Evolutionary conservation across 2,888 invertebrate genomes (phyloP), one percentile per base, ranked within the genome.

Genomic region (Xylophagus ater): DNA sequence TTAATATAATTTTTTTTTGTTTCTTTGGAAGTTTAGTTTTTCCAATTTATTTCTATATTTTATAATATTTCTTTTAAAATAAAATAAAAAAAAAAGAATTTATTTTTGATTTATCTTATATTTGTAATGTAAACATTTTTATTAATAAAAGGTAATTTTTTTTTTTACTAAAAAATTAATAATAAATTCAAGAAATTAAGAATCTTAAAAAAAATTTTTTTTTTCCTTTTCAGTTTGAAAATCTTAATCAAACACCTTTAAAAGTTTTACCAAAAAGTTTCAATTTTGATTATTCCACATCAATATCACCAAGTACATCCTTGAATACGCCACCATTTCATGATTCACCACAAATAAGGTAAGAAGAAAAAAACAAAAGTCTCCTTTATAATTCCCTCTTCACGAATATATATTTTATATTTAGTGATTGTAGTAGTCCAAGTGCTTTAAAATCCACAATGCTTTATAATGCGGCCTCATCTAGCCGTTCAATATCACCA

Each of bases 281-380:
- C 54, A 63, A 59, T 57, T 63, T 61, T 61, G 63, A 63, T 57
- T 60, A 61, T 56, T 60, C 62, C 53, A 59, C 62, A 57, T 62
- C 63, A 51, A 59, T 63, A 55, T 62, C 63, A 53, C 62, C 63
- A 49, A 60, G 61, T 55, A 61, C 63, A 55, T 60, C 62, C 54
- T 52, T 60, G 53, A 60, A 62, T 54, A 59, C 58, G 56, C 59
- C 59, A 50, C 61, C 61, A 51, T 62, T 61, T 53, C 60, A 60
- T 55, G 60, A 57, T 53, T 62, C 63, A 51, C 61, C 63, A 49
- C 59, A 45, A 56, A 56, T 61, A 54, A 61, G 62, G 62, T 62
- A 61, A 58, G 41, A 41, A 14, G 29, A 30, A 34, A 30, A 14
- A 26, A 34, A 18, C 12, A 8, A 10, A 7, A 23, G 4, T 23